phyloP scores from a whole-genome alignment of 2,888 invertebrate species.

The Lingula anatina region DNA sequence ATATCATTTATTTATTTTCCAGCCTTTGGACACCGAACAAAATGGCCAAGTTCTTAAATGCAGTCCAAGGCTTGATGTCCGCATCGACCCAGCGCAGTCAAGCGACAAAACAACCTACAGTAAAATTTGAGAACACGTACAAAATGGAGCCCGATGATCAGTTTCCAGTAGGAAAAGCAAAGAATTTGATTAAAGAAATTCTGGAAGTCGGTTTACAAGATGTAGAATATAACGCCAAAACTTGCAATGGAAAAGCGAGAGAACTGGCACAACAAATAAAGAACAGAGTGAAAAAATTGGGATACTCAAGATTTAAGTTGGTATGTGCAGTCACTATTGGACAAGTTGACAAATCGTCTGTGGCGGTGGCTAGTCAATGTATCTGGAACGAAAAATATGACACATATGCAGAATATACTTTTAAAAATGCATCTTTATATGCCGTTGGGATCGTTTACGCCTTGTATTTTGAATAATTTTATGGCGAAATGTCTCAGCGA shows the following conservation, averaged over 20 bases:
- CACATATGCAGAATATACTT: constrained; percentile 30
- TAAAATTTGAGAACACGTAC: constrained; percentile 33
- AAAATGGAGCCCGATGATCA: constrained; percentile 25
- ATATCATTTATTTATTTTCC: too few species aligned
- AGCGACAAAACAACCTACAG: too few species aligned
- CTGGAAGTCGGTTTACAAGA: constrained; percentile 20
- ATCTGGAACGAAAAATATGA: constrained; percentile 36
- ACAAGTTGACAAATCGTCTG: constrained; percentile 16
- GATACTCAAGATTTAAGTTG: constrained; percentile 28
- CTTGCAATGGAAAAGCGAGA: constrained; percentile 20
- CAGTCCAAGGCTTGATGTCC: too few species aligned
- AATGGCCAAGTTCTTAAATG: too few species aligned
- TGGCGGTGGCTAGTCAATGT: constrained; percentile 32
- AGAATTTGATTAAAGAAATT: constrained; percentile 19
- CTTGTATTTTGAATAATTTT: constrained; percentile 29
- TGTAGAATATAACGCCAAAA: constrained; percentile 24
- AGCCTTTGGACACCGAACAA: too few species aligned
- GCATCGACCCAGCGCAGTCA: too few species aligned
- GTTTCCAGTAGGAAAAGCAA: constrained; percentile 16
- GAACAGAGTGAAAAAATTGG: constrained; percentile 27
- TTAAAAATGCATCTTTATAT: constrained; percentile 22
- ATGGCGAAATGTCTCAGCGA: too few species aligned
- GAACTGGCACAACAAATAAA: constrained; percentile 29
- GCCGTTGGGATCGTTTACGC: constrained; percentile 34
- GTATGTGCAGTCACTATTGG: constrained; percentile 31